Percentiles rank a stretch among this genome's conserved stretches.
Conservation (phyloP, 2,797 vertebrate genomes). For the Enteromius treurensis region DNA sequence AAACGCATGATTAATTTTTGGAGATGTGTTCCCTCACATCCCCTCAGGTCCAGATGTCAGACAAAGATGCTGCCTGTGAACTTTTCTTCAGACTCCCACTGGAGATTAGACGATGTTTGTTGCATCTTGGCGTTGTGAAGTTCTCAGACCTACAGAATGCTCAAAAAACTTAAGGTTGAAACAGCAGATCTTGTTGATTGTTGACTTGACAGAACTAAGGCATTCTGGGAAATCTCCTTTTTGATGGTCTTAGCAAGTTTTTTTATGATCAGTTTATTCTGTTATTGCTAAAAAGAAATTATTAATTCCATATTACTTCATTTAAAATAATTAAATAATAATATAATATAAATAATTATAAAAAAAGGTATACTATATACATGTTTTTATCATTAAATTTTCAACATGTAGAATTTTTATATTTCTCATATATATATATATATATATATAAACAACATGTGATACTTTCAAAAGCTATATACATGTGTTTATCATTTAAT, state of each 20-base stretch:
- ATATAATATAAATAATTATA: no score
- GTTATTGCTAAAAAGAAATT: not conserved
- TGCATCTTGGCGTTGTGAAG: not conserved
- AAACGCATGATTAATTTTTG: constrained; percentile 42
- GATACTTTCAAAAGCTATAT: no score
- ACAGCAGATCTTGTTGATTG: not conserved
- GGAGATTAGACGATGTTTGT: constrained; percentile 32
- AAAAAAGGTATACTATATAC: no score
- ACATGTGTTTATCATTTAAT: no score
- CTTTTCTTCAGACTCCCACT: constrained; percentile 43
- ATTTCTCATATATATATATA: no score
- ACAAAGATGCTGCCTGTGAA: constrained; percentile 38
- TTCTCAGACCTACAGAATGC: not conserved
- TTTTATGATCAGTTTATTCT: not conserved
- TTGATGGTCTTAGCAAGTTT: not conserved
- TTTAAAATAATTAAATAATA: no score
- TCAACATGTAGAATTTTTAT: no score
- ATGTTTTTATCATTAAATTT: no score
- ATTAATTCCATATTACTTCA: not conserved
- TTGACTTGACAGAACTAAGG: not conserved
- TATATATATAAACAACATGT: no score
- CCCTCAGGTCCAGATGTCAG: constrained; percentile 52
- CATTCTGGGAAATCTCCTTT: not conserved
- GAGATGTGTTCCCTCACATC: constrained; percentile 50
- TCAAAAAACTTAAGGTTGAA: not conserved